These are phyloP conservation scores for Sinocyclocheilus maitianheensis DNA, from an alignment of 2,113 vertebrate species.

Conservation along the genomic window DNA sequence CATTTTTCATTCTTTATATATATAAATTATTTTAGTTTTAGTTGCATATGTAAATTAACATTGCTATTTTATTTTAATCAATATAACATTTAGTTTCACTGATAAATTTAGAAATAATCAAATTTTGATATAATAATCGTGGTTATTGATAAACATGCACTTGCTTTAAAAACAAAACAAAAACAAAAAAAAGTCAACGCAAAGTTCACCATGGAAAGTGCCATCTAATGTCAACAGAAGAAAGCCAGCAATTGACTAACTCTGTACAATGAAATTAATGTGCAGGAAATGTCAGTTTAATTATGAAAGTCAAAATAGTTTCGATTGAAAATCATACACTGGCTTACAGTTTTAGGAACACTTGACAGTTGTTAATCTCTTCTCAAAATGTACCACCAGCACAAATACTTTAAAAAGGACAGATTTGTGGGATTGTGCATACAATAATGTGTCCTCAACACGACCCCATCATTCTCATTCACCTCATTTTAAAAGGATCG, in stretches of 20 bases:
- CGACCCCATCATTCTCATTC: constrained; percentile 63
- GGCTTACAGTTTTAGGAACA: neutral
- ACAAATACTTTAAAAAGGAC: constrained; percentile 33
- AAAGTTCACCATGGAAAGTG: neutral
- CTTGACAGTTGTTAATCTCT: constrained; percentile 17
- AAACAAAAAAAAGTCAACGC: too few relatives aligned
- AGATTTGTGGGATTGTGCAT: constrained; percentile 37
- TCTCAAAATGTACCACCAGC: neutral
- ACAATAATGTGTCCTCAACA: constrained; percentile 63
- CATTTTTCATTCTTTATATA: too few relatives aligned
- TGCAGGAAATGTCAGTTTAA: neutral
- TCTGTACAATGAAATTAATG: neutral
- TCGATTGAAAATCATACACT: neutral
- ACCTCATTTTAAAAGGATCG: constrained; percentile 64
- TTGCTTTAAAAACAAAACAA: too few relatives aligned
- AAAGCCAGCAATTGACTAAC: neutral
- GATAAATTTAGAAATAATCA: too few relatives aligned
- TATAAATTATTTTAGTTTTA: too few relatives aligned
- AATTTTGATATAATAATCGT: too few relatives aligned
- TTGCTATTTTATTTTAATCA: too few relatives aligned
- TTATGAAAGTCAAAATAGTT: neutral
- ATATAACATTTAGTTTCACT: too few relatives aligned
- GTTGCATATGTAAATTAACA: too few relatives aligned
- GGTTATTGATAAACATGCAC: too few relatives aligned
- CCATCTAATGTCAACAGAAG: neutral